A percentile compares a stretch with the other conserved stretches of the same genome.
Conservation (phyloP, 2,888 invertebrate species). For the Orthonevra nobilis region DNA sequence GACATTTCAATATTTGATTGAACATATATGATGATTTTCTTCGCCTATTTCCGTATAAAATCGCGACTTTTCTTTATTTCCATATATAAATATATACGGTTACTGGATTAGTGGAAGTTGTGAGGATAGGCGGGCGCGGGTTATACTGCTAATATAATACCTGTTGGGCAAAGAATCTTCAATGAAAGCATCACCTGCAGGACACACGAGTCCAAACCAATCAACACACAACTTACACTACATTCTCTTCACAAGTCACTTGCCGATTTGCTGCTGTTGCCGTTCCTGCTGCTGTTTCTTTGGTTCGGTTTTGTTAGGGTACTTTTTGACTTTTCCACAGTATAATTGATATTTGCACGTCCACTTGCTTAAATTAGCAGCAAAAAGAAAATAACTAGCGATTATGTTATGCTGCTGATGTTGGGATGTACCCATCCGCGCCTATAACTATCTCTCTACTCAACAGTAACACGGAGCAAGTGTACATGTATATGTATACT, state of each 20-base stretch:
- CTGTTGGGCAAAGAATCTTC: constrained; percentile 54
- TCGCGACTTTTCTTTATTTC: constrained; percentile 42
- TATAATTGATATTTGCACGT: too few species aligned
- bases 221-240: constrained; percentile 66
- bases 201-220: neutral
- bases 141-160: constrained; percentile 51
- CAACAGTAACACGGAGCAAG: constrained; percentile 56
- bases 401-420: constrained; percentile 40
- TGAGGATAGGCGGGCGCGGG: constrained; percentile 63
- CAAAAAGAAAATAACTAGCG: constrained; percentile 27
- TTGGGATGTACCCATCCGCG: constrained; percentile 62
- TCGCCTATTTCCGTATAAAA: constrained; percentile 59
- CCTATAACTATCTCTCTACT: constrained; percentile 59
- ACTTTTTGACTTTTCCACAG: constrained; percentile 24
- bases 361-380: constrained; percentile 39
- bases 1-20: constrained; percentile 82
- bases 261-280: constrained; percentile 27
- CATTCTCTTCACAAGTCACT: constrained; percentile 39
- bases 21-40: constrained; percentile 65
- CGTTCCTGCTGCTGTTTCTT: constrained; percentile 50
- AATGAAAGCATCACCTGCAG: constrained; percentile 8
- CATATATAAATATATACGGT: constrained; percentile 46
- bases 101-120: constrained; percentile 43
- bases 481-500: constrained; percentile 68
- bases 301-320: constrained; percentile 34